These are phyloP conservation scores for Brachyrhaphis roseni DNA, from an alignment of 2,797 vertebrate genomes.

Conservation along the genomic window DNA sequence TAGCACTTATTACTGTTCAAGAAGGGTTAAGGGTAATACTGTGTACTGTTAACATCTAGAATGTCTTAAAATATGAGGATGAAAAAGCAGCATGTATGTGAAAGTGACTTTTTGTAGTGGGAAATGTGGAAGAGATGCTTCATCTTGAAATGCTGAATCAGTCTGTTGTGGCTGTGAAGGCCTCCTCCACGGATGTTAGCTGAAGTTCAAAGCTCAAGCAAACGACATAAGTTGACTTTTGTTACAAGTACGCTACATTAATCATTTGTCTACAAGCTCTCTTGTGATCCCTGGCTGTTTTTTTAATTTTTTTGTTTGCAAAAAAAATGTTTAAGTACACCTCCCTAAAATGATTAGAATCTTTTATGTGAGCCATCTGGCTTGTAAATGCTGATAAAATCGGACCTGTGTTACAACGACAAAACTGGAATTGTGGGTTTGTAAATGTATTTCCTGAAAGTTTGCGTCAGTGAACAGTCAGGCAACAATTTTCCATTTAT, in stretches of 20 bases:
- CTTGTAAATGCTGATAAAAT: neutral
- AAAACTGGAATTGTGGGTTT: slow-evolving; percentile 7
- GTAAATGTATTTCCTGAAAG: neutral
- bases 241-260: neutral
- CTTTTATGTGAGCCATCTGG: neutral
- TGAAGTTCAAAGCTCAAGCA: neutral
- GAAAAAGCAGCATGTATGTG: neutral
- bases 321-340: neutral
- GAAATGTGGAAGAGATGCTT: neutral
- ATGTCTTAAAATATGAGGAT: neutral
- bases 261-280: neutral
- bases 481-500: neutral
- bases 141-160: neutral
- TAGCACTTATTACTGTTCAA: neutral
- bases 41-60: neutral
- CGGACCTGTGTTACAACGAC: neutral
- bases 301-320: neutral
- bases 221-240: neutral
- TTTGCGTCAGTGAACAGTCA: neutral
- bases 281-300: neutral
- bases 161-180: neutral
- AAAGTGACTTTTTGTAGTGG: neutral
- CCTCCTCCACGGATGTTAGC: neutral
- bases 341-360: neutral
- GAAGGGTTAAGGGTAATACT: neutral